These are phyloP conservation scores for Siniperca undulata DNA, from an alignment of 2,797 vertebrate species.

Conservation along the genomic window DNA sequence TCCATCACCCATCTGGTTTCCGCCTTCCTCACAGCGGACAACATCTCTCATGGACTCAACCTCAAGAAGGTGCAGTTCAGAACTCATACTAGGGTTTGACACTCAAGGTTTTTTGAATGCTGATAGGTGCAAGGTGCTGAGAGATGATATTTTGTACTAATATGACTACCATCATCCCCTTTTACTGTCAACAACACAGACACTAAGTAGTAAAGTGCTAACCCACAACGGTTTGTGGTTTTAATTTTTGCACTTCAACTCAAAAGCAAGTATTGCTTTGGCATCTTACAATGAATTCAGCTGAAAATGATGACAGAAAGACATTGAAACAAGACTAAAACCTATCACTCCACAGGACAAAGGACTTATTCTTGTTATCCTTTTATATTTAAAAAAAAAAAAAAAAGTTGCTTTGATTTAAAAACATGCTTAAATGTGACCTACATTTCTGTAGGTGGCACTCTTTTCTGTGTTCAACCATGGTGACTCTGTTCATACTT, in stretches of 20 bases:
- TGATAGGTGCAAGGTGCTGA: background rate
- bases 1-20: slow-evolving; percentile 97
- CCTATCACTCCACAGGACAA: too few relatives aligned
- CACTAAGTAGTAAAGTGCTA: background rate
- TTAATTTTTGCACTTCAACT: background rate
- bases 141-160: background rate
- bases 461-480: background rate
- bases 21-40: slow-evolving; percentile 96
- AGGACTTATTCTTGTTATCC: background rate
- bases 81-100: background rate
- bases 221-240: background rate
- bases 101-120: background rate
- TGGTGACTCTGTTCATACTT: background rate
- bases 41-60: slow-evolving; percentile 97
- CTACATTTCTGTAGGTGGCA: background rate
- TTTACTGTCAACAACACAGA: background rate
- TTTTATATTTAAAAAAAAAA: background rate
- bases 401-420: background rate
- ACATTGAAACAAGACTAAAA: too few relatives aligned
- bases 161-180: background rate
- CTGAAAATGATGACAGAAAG: too few relatives aligned
- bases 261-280: background rate
- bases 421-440: background rate
- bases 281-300: too few relatives aligned
- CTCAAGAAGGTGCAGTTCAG: slow-evolving; percentile 91